Evolutionary conservation across 2,113 vertebrate genomes (phyloP), one percentile per base, ranked within the genome.

Genomic region (Pseudorhombus dupliciocellatus): DNA sequence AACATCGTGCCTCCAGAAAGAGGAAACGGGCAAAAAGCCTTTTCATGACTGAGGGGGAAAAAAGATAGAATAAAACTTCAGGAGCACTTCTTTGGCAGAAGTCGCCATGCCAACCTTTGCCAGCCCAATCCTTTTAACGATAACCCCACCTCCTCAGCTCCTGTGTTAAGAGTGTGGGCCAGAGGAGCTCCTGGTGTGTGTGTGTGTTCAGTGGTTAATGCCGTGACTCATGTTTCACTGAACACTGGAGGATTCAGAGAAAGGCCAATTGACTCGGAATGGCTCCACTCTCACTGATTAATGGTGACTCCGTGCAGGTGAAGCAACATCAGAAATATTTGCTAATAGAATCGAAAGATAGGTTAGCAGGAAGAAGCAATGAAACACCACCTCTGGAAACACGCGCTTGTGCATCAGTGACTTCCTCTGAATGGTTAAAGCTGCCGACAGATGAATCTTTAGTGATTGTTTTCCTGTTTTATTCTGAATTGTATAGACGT

Each of bases 31-130:
- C 2, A 73, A 73, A 20, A 60, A 77, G 15, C 53, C 22, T 76
- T 80, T 78, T 77, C 62, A 69, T 63, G 25, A 30, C 31, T 11
- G 1, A 56, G 42, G 30, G 48, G 69, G 30, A 61, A 46, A 57
- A 14, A 30, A 40, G n/a, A 30, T 11, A 34, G 59, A 40, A 80
- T 51, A 61, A 81, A 82, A 74, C 46, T 66, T 90, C 34, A 37
- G 34, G 34, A 37, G 31, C 9, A 2, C 10, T 34, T 34, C 31
- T 34, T 34, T 34, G 31, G 31, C 31, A 34, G 31, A 34, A 34
- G 34, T 37, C 75, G 58, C 79, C 83, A 86, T 86, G 80, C 86
- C 86, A 84, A 88, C 88, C 67, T 66, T 79, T 65, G 64, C 69
- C 80, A 70, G 78, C 73, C 79, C 77, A 80, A 62, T 84, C 79